Base-by-base conservation (phyloP, 2,888 invertebrate genomes). In the Drosophila diplacantha region DNA sequence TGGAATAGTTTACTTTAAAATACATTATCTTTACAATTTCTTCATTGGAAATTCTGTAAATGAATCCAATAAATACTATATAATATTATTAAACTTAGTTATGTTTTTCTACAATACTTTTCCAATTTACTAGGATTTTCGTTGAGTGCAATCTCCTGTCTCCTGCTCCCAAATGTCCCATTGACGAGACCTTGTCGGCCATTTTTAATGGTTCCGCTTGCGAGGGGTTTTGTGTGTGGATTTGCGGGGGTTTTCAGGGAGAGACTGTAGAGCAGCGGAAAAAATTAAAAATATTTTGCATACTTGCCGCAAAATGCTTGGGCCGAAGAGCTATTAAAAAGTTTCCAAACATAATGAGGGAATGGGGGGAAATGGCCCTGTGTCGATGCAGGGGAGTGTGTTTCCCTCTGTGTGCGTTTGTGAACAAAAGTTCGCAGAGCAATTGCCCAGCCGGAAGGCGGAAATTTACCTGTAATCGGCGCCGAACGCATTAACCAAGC, bases 151-250 rank as follows among this genome's bases (percentile, higher is more conserved):
- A 4, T 3, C 2, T 12, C 16, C 20, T 44, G 34, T 20, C 34
- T 58, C 41, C 24, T 37, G 46, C 79, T 75, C 74, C 81, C 81
- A 73, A 79, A 73, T 75, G 77, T 73, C 71, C 79, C 79, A 74
- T 78, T 78, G 78, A 76, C 46, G 68, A 49, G 60, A 49, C 50
- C 39, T 31, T 37, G 56, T 57, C 80, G 75, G 80, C 80, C 76
- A 80, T 76, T 76, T 76, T 76, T 77, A 80, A 76, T 77, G 77
- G 80, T 61, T 61, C 61, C 50, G 51, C 35, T 51, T 31, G 35
- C 26, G 11, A 22, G 18, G 12, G 44, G 37, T 24, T 26, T 3
- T n/a, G 34, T 9, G 3, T 8, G 6, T n/a, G 24, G 4, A 3
- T 24, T 24, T 6, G 22, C 5, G 20, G 14, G n/a, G 20, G 5